Evolutionary conservation across 1,140 invertebrate genomes (phyloP), one percentile per base, ranked within the genome.

Genomic region (Melitaea cinxia): DNA sequence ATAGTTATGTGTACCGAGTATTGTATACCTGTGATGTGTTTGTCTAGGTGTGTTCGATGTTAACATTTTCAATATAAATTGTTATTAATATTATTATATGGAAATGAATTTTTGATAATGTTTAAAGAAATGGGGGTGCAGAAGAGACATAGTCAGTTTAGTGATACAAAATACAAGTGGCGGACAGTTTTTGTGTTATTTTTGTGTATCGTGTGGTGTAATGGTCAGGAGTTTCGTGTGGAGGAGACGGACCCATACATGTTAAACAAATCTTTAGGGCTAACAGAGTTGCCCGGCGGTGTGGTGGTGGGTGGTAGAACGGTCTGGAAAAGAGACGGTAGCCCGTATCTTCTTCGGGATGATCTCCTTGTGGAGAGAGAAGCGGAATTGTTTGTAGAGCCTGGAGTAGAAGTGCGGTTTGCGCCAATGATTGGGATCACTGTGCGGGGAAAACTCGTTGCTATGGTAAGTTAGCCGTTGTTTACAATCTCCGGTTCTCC

Each of bases 391-490:
- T 91, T 95, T 21, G 94, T 99, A 39, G 95, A 97, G 77, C 93
- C 97, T 0, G 98, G 98, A 0, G 96, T 97, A 0, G 94, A 94
- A 73, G 91, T 99, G 9, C 92, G 94, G 52, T 98, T 99, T 89
- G 94, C 95, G 3, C 96, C 97, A 1, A 97, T 97, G 91, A 94
- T 97, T 74, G 98, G 97, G 54, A 95, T 99, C 71, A 98, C 96
- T 28, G 95, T 99, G 15, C 93, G 95, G 77, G 98, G 98, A 70
- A 94, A 95, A 70, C 91, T 99, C 4, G 94, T 94, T 55, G 97
- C 97, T 28, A 93, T 96, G 94, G 97, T 98, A 94, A 94, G 94
- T 85, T 21, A 47, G 21, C 1, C 17, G 28, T 47, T 47, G 10
- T 47, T 47, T 47, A 4, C 23, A 12, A 5, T 10, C 42, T 45